These are phyloP conservation scores for Engystomops pustulosus DNA, from an alignment of 2,113 vertebrate genomes.

Conservation along the genomic window DNA sequence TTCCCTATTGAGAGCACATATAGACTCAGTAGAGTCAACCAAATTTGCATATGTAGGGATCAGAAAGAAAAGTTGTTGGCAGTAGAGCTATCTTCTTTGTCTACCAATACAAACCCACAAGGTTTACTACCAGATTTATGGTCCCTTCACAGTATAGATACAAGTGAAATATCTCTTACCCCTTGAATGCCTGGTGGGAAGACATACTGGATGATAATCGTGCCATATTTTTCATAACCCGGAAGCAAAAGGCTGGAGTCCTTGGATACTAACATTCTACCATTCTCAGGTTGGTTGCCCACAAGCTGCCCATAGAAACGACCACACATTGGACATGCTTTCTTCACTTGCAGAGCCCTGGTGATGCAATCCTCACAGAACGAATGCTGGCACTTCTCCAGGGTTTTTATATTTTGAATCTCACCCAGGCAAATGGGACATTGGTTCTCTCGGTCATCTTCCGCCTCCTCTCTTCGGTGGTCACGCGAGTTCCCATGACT, in stretches of 20 bases:
- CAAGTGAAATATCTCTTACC: constrained; percentile 75
- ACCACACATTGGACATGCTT: constrained; percentile 91
- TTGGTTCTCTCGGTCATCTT: constrained; percentile 80
- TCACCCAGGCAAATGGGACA: constrained; percentile 96
- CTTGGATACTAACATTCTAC: constrained; percentile 90
- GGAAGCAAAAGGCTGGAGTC: constrained; percentile 87
- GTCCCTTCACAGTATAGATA: not conserved
- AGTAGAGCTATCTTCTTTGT: not conserved
- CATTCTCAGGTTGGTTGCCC: constrained; percentile 92
- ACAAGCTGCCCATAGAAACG: constrained; percentile 91
- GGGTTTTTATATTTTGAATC: constrained; percentile 85
- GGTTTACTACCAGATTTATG: not conserved
- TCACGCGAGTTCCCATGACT: constrained; percentile 71
- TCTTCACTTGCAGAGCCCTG: constrained; percentile 90
- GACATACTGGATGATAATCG: constrained; percentile 95
- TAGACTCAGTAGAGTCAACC: no score
- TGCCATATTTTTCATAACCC: constrained; percentile 90
- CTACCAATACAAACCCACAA: not conserved
- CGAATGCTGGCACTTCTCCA: constrained; percentile 89
- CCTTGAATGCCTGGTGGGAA: constrained; percentile 90
- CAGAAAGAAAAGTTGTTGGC: no score
- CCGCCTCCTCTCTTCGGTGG: constrained; percentile 73
- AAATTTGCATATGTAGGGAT: no score
- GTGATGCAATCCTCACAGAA: constrained; percentile 92
- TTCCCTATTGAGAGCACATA: no score